A percentile compares a stretch with the other conserved stretches of the same genome.
Conservation (phyloP, 2,888 invertebrate genomes). For the Calameuta pallipes region DNA sequence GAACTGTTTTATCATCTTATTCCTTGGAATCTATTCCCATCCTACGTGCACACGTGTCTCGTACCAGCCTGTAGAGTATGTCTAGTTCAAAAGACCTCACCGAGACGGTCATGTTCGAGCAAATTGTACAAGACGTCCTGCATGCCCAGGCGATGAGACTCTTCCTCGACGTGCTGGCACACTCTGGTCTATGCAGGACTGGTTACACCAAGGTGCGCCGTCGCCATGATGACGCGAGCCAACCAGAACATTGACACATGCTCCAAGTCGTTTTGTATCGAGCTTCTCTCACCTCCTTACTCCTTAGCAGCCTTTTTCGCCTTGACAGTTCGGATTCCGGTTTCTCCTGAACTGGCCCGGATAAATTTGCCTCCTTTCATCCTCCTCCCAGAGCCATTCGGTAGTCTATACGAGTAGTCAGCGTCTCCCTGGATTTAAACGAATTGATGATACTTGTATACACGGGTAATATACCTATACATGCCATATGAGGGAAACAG, state of each 20-base stretch:
- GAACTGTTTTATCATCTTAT: background rate
- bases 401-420: background rate
- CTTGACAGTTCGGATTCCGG: background rate
- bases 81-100: constrained; percentile 28
- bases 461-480: background rate
- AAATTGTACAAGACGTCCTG: constrained; percentile 59
- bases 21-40: background rate
- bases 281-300: background rate
- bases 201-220: constrained; percentile 2
- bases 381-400: background rate
- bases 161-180: constrained; percentile 16
- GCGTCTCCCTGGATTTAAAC: background rate
- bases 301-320: background rate
- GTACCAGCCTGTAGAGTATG: background rate
- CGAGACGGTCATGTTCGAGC: constrained; percentile 56
- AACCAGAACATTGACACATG: constrained; percentile 4
- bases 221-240: constrained; percentile 5
- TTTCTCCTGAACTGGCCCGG: background rate
- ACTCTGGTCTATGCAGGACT: background rate
- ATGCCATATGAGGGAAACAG: background rate
- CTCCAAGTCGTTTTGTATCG: background rate
- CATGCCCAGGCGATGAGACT: constrained; percentile 51
- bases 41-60: background rate
- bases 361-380: background rate
- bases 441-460: background rate